These are phyloP conservation scores for Hyperoplus lanceolatus DNA, from an alignment of 2,797 vertebrate species.

Conservation along the genomic window DNA sequence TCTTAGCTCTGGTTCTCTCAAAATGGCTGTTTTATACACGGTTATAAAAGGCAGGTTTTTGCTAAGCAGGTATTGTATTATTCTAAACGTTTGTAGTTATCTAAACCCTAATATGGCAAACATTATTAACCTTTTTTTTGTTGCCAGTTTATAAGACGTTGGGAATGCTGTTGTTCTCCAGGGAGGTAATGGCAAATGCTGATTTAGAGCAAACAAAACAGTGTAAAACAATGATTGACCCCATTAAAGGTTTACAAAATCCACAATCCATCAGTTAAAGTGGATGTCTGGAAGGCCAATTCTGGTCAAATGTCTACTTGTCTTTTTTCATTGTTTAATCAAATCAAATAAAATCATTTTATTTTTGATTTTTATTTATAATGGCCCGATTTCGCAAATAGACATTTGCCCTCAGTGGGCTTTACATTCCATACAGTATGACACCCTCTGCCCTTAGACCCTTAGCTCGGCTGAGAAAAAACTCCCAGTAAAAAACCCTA, in stretches of 20 bases:
- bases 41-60: not conserved
- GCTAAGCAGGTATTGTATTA: not conserved
- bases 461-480: no score
- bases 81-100: constrained; percentile 6
- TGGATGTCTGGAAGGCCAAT: not conserved
- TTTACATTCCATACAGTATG: no score
- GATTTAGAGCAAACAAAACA: constrained; percentile 45
- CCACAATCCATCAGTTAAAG: not conserved
- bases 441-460: no score
- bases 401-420: no score
- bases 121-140: constrained; percentile 36
- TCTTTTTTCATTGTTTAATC: not conserved
- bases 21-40: constrained; percentile 28
- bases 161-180: constrained; percentile 12
- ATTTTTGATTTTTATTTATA: no score
- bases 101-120: constrained; percentile 15
- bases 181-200: constrained; percentile 33
- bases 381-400: no score
- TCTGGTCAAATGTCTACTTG: not conserved
- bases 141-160: constrained; percentile 20
- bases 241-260: constrained; percentile 2
- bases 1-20: constrained; percentile 13
- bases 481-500: no score
- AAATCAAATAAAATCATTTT: no score
- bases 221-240: constrained; percentile 23